Evolutionary conservation across 2,797 vertebrate species (phyloP).

Genomic region (Vireo griseus): DNA sequence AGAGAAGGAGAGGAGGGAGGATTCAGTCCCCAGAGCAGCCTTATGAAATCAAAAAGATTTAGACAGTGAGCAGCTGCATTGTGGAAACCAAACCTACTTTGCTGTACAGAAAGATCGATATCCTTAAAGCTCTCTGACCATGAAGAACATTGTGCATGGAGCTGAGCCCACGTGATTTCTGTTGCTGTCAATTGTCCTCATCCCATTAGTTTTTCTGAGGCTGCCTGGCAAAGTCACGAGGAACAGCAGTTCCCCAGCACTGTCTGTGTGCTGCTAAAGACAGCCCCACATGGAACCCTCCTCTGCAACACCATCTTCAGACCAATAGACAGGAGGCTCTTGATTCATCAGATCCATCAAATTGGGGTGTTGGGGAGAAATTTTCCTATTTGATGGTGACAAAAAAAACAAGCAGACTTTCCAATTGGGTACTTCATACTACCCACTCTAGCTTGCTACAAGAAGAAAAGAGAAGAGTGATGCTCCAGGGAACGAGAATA

Average conservation of each 20-base stretch:
- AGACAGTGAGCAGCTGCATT: background rate
- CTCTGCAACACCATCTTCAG: background rate
- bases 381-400: background rate
- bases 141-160: background rate
- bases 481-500: background rate
- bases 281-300: background rate
- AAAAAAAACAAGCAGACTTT: background rate
- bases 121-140: conserved; percentile 13
- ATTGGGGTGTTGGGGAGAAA: accelerated
- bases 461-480: background rate
- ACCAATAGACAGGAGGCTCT: background rate
- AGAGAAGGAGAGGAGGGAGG: background rate
- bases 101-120: background rate
- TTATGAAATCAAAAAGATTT: background rate
- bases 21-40: background rate
- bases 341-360: background rate
- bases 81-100: background rate
- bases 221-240: background rate
- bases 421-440: accelerated
- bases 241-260: background rate
- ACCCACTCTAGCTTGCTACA: background rate
- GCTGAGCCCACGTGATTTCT: background rate
- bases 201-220: background rate
- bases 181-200: background rate
- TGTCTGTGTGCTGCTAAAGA: background rate